A percentile compares a stretch with the other conserved stretches of the same genome.
Evolutionary conservation across 2,888 invertebrate species (phyloP).

Genomic region (Sinotaia quadrata): DNA sequence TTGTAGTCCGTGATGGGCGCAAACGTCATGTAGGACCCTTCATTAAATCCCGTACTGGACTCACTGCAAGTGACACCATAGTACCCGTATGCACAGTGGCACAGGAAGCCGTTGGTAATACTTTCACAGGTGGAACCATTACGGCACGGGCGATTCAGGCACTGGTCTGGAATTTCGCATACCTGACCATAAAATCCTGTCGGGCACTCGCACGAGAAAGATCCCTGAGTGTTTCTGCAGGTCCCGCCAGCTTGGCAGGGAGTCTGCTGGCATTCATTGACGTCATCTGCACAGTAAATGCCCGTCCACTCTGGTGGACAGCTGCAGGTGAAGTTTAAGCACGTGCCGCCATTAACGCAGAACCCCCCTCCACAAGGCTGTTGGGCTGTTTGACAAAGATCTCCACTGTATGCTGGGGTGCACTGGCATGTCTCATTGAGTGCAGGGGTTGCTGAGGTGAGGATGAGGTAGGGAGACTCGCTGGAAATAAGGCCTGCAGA

Average conservation of each 20-base stretch:
- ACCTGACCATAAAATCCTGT: conserved; percentile 57
- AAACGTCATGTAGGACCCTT: conserved; percentile 91
- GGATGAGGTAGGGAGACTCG: conserved; percentile 85
- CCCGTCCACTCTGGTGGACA: conserved; percentile 61
- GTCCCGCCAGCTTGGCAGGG: conserved; percentile 89
- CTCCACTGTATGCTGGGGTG: conserved; percentile 91
- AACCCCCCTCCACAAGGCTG: conserved; percentile 94
- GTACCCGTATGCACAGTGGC: conserved; percentile 85
- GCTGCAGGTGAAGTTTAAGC: conserved; percentile 71
- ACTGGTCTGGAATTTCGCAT: conserved; percentile 57
- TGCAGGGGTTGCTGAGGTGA: conserved; percentile 85
- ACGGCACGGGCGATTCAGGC: conserved; percentile 55
- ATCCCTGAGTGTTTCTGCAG: conserved; percentile 75
- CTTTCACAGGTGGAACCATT: conserved; percentile 58
- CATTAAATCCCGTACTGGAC: conserved; percentile 90
- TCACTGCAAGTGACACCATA: conserved; percentile 94
- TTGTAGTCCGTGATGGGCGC: conserved; percentile 84
- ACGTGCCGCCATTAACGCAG: conserved; percentile 91
- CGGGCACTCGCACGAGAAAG: conserved; percentile 59
- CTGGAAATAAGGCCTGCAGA: conserved; percentile 66
- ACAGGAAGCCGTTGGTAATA: conserved; percentile 80
- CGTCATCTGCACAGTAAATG: conserved; percentile 51
- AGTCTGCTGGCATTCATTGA: conserved; percentile 82
- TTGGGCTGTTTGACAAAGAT: conserved; percentile 87
- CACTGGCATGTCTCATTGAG: conserved; percentile 89